Evolutionary conservation across 2,888 invertebrate genomes (phyloP).

Genomic region (Vannuccia rotundouncinata): DNA sequence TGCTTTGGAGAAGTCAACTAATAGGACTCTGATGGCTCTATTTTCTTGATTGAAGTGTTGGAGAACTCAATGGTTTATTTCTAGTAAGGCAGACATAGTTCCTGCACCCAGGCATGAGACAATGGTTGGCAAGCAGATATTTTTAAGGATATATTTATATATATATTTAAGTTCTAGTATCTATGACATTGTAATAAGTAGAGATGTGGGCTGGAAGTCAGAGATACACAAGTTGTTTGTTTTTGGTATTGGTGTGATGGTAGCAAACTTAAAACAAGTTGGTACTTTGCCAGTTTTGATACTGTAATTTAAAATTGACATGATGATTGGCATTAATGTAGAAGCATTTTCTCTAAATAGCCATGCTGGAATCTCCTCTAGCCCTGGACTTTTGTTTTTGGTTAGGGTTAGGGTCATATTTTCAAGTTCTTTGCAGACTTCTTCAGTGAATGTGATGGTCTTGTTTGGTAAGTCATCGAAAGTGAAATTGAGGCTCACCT

Average conservation of each 20-base stretch:
- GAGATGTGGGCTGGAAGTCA: not conserved
- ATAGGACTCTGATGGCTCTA: not conserved
- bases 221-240: not conserved
- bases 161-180: too few relatives aligned
- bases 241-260: constrained; percentile 8
- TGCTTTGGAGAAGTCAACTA: not conserved
- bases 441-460: constrained; percentile 4
- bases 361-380: not conserved
- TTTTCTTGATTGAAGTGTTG: not conserved
- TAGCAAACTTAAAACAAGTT: constrained; percentile 16
- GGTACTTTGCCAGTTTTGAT: not conserved
- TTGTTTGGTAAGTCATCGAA: not conserved
- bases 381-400: constrained; percentile 17
- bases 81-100: not conserved
- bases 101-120: not conserved
- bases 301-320: not conserved
- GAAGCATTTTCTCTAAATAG: not conserved
- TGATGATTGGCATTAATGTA: not conserved
- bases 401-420: too few relatives aligned
- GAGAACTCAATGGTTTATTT: not conserved
- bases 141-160: not conserved
- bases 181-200: not conserved
- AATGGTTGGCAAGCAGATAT: not conserved
- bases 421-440: constrained; percentile 5
- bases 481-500: not conserved